Evolutionary conservation across 2,888 invertebrate genomes (phyloP), one percentile per base, ranked within the genome.

Genomic region (Microdon myrmicae): DNA sequence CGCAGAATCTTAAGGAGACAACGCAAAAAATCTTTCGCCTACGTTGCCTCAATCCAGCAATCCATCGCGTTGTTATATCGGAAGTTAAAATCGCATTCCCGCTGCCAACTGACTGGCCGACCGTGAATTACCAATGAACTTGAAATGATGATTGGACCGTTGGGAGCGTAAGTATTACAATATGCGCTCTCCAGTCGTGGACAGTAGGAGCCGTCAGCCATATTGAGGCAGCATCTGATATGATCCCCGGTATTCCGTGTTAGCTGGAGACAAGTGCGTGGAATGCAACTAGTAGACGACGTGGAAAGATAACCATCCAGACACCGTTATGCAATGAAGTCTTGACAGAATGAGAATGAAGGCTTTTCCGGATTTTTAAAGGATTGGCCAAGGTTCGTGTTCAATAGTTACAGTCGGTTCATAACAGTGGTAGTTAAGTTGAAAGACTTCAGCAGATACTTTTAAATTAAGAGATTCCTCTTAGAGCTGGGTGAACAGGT

Each of bases 161-260:
- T 64, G 64, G 64, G 64, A 64, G 64, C n/a, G n/a, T 64, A 53
- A 64, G 64, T 64, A 58, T n/a, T n/a, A n/a, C n/a, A n/a, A 64
- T 64, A 58, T 64, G 58, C 23, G 64, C 64, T n/a, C 64, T 51
- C 51, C 64, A 64, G 58, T 53, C 47, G 51, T n/a, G 29, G 53
- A 53, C 47, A 58, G 58, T 51, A 58, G 64, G 47, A 64, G 64
- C 58, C 64, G 56, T 45, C 48, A 53, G 47, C 41, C 58, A 53
- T 41, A n/a, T 31, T 28, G 13, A 13, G 14, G 28, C 31, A 35
- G 10, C 13, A 35, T 12, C 35, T 26, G 19, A 22, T n/a, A n/a
- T n/a, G n/a, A n/a, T n/a, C n/a, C n/a, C n/a, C n/a, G n/a, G n/a
- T n/a, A n/a, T n/a, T n/a, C n/a, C n/a, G n/a, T n/a, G n/a, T n/a